Evolutionary conservation across 92 coral and sea anemone species (phyloP).

Genomic region (Porites rus): DNA sequence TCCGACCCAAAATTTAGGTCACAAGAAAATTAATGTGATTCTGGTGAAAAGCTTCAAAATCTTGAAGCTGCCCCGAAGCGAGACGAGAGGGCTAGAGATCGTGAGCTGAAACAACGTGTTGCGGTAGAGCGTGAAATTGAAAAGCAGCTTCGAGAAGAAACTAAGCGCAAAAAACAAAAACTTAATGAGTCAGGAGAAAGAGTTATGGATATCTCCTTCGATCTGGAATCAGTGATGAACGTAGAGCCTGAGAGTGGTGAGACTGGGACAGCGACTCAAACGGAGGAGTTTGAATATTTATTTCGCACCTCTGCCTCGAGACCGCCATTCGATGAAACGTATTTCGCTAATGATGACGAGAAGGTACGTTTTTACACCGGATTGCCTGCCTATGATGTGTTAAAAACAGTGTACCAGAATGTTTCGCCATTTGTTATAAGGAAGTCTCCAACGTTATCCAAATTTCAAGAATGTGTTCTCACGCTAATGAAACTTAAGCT

Average conservation of each 20-base stretch:
- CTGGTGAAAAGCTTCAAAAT: conserved; percentile 33
- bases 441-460: conserved; percentile 25
- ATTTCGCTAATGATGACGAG: conserved; percentile 31
- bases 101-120: conserved; percentile 26
- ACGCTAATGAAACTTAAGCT: conserved; percentile 20
- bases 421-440: conserved; percentile 32
- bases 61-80: conserved; percentile 35
- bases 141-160: conserved; percentile 44
- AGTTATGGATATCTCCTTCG: conserved; percentile 34
- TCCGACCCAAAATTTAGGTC: conserved; percentile 39
- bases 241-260: conserved; percentile 36
- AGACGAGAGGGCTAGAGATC: not conserved
- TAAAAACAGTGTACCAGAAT: conserved; percentile 50
- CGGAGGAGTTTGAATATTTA: conserved; percentile 4
- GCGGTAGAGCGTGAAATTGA: conserved; percentile 24
- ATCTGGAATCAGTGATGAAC: conserved; percentile 30
- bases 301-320: conserved; percentile 36
- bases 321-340: conserved; percentile 35
- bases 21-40: conserved; percentile 14
- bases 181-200: conserved; percentile 37
- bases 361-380: conserved; percentile 62
- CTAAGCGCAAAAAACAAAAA: conserved; percentile 29
- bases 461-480: conserved; percentile 36
- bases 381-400: conserved; percentile 45
- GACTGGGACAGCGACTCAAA: conserved; percentile 40